Conservation (phyloP, 2,888 invertebrate species). For the Orthosia gothica region DNA sequence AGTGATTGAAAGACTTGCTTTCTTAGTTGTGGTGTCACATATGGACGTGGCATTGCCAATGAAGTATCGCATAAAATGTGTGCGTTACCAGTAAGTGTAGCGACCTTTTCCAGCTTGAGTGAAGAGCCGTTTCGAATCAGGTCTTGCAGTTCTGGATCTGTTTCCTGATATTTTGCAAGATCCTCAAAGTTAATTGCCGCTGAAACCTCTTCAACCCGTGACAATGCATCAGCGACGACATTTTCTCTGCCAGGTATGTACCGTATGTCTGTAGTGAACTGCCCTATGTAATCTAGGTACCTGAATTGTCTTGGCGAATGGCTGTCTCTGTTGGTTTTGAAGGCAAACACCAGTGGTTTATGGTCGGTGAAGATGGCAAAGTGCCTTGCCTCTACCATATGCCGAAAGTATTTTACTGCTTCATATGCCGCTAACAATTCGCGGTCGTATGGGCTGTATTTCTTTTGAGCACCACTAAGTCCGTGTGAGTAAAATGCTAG, state of each 20-base stretch:
- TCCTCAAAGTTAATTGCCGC: conserved; percentile 4
- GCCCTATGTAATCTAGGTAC: conserved; percentile 1
- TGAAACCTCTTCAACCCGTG: conserved; percentile 5
- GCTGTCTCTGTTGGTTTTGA: background rate
- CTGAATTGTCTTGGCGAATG: conserved; percentile 1
- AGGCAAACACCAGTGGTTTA: conserved; percentile 19
- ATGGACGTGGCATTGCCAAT: background rate
- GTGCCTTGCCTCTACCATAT: too few species aligned
- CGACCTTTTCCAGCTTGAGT: background rate
- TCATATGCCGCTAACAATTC: too few species aligned
- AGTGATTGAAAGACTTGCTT: background rate
- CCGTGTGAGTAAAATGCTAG: too few species aligned
- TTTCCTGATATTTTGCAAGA: conserved; percentile 8
- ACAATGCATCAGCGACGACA: conserved; percentile 6
- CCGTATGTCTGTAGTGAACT: background rate
- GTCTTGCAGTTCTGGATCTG: too few species aligned
- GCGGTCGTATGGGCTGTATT: too few species aligned
- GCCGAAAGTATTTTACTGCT: conserved; percentile 24
- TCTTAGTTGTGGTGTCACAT: background rate
- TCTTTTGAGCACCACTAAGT: too few species aligned
- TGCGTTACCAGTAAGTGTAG: background rate
- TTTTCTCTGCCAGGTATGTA: conserved; percentile 5
- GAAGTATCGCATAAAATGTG: background rate
- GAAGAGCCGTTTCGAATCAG: too few species aligned
- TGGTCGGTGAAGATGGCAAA: conserved; percentile 28